Evolutionary conservation across 2,888 invertebrate species (phyloP).

Genomic region (Tridacna crocea): DNA sequence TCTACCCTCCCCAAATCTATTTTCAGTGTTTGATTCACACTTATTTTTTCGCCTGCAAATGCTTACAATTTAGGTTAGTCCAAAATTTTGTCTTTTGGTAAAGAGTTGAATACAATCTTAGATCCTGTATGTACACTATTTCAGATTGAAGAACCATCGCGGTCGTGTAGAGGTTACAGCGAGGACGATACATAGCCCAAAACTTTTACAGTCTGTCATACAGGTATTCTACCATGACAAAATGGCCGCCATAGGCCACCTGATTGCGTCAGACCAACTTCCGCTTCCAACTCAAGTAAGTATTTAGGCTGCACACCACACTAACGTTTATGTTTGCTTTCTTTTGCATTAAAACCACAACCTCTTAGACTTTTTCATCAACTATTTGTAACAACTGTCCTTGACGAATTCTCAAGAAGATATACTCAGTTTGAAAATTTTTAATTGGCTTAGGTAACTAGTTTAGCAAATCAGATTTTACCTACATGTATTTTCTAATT

Average conservation of each 20-base stretch:
- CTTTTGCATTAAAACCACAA: neutral
- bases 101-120: no score
- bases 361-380: neutral
- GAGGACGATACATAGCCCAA: conserved; percentile 85
- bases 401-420: neutral
- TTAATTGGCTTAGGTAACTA: no score
- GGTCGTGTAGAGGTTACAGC: conserved; percentile 82
- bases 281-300: conserved; percentile 80
- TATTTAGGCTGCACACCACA: neutral
- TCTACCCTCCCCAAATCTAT: no score
- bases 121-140: neutral
- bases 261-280: conserved; percentile 85
- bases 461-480: no score
- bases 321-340: neutral
- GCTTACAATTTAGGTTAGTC: no score
- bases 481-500: no score
- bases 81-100: no score
- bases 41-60: no score
- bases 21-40: no score
- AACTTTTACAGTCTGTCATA: conserved; percentile 85
- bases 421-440: no score
- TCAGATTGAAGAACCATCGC: conserved; percentile 79
- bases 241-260: conserved; percentile 84
- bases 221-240: conserved; percentile 84
- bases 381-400: neutral